Evolutionary conservation across 2,113 vertebrate genomes (phyloP), one percentile per base, ranked within the genome.

Genomic region (Spea multiplicata): DNA sequence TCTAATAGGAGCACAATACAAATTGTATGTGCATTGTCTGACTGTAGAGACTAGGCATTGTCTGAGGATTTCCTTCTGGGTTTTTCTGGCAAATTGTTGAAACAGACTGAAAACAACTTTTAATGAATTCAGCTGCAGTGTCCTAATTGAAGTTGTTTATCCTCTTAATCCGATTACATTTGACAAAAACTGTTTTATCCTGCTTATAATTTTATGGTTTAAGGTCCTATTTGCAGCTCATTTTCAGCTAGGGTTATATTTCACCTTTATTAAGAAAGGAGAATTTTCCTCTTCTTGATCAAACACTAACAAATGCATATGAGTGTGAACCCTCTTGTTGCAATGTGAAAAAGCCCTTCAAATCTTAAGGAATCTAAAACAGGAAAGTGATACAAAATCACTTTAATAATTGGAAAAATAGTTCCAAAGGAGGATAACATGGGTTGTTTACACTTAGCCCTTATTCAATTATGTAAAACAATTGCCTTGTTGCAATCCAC

Each of bases 151-250:
- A 59, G 64, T 53, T 68, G 53, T 74, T 74, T 66, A 57, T 79
- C 44, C 62, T 10, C 6, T 57, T 73, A 73, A 73, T 73, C 77
- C 62, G 52, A 80, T 74, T 80, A 73, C 48, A 68, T 68, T 68
- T 59, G 71, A 80, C 77, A 80, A 59, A 45, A 17, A 74, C 66
- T 80, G 45, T 80, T 74, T 46, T 30, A 55, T 55, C 17, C 69
- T 65, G 50, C 53, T 80, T 80, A 73, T 57, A 14, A 77, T 77
- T 76, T 76, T 70, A 44, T 57, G 14, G 13, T 73, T 67, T 73
- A 48, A 17, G 57, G 47, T 67, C 67, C 70, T 66, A 53, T 79
- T 67, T 62, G 45, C 55, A 62, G 50, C 14, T 66, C 44, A 12
- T 67, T 80, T 67, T 14, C 9, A 73, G 44, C 8, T 30, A 47